phyloP scores from a whole-genome alignment of 2,888 invertebrate species.

The Teinopalpus imperialis region DNA sequence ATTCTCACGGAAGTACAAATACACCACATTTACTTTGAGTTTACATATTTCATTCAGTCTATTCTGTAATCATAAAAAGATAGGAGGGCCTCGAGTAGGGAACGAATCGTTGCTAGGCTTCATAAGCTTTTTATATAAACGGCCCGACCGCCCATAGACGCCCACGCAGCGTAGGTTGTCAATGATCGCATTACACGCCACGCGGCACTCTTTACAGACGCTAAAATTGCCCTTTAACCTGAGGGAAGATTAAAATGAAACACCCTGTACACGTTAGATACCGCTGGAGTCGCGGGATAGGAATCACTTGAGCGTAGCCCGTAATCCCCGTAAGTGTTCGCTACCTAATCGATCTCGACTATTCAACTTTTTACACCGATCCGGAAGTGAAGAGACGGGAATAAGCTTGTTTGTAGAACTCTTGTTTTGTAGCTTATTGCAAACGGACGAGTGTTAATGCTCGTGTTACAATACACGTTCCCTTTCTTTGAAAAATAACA shows the following conservation, averaged over 20 bases:
- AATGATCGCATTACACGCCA: slow-evolving; percentile 11
- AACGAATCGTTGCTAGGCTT: no score
- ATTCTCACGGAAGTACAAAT: no score
- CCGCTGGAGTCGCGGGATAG: not conserved
- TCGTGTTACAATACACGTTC: no score
- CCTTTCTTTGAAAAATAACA: no score
- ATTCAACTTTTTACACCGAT: not conserved
- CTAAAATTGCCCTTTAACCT: slow-evolving; percentile 9
- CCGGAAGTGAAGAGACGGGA: not conserved
- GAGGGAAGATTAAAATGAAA: not conserved
- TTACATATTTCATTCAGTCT: no score
- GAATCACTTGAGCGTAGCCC: slow-evolving; percentile 4
- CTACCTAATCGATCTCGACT: not conserved
- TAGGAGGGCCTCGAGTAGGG: no score
- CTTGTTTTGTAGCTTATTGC: not conserved
- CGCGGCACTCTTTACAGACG: not conserved
- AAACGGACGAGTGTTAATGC: no score
- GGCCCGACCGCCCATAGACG: slow-evolving; percentile 26
- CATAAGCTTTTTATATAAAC: not conserved
- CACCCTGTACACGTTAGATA: not conserved
- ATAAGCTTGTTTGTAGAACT: not conserved
- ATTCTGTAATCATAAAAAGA: no score
- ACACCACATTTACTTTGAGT: no score
- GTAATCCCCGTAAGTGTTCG: not conserved
- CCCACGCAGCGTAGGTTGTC: slow-evolving; percentile 27